A percentile compares a stretch with the other conserved stretches of the same genome.
These are phyloP conservation scores for Palythoa grandiflora DNA, from an alignment of 92 coral and sea anemone species.

Conservation along the genomic window DNA sequence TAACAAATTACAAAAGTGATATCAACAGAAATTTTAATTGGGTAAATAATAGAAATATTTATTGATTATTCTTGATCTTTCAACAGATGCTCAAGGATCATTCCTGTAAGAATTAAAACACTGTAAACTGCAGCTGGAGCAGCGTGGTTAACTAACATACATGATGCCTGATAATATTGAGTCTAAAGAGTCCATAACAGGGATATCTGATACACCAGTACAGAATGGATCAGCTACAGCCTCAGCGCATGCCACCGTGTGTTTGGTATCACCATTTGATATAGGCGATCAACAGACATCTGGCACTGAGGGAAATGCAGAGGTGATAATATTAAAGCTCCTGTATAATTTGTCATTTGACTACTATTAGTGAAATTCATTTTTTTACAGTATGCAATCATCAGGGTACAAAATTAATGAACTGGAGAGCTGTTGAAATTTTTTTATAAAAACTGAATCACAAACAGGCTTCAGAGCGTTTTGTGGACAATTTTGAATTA, in stretches of 20 bases:
- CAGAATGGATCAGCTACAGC: slow-evolving; percentile 25
- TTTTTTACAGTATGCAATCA: no score
- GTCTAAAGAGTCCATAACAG: background rate
- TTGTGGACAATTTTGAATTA: no score
- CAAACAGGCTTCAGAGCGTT: no score
- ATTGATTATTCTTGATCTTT: background rate
- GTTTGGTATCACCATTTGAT: slow-evolving; percentile 44
- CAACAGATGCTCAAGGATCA: slow-evolving; percentile 12
- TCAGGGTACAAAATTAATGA: no score
- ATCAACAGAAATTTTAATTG: background rate
- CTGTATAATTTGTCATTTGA: background rate
- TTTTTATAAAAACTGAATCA: no score
- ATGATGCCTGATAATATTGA: slow-evolving; percentile 9
- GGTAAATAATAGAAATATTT: no score
- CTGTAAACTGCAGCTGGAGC: background rate
- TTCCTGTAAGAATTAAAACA: background rate
- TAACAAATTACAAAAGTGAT: no score
- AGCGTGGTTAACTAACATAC: background rate
- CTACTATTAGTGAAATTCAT: no score
- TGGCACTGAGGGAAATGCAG: slow-evolving; percentile 21
- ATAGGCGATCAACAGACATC: slow-evolving; percentile 43
- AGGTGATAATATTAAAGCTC: slow-evolving; percentile 21
- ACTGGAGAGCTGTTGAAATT: no score
- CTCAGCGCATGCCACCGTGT: slow-evolving; percentile 3
- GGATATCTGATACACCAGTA: background rate